These are phyloP conservation scores for Cyphomyrmex costatus DNA, from an alignment of 1,140 invertebrate genomes.

Conservation along the genomic window DNA sequence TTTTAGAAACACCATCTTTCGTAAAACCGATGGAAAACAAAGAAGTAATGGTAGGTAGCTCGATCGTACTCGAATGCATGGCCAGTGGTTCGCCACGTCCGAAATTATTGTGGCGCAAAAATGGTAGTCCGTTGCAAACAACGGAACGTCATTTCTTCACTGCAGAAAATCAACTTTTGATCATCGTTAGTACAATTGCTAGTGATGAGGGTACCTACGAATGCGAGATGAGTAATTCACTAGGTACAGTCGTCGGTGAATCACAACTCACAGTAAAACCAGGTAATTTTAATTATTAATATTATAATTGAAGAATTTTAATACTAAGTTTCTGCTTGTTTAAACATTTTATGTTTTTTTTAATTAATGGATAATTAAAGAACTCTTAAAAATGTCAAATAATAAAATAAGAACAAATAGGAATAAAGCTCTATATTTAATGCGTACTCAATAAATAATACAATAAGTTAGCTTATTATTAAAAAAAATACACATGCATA, in stretches of 20 bases:
- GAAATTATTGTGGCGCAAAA: conserved; percentile 95
- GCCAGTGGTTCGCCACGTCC: conserved; percentile 95
- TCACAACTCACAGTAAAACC: conserved; percentile 88
- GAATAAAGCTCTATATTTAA: too few relatives aligned
- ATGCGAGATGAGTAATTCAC: conserved; percentile 95
- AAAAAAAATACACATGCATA: too few relatives aligned
- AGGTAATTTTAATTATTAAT: conserved; percentile 81
- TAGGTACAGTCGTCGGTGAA: conserved; percentile 89
- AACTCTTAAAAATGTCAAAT: too few relatives aligned
- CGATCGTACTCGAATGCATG: conserved; percentile 95
- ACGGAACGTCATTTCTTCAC: conserved; percentile 93
- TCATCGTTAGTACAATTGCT: conserved; percentile 93
- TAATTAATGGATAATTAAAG: too few relatives aligned
- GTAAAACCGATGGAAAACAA: conserved; percentile 95
- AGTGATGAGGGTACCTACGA: conserved; percentile 95
- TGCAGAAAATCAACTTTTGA: conserved; percentile 94
- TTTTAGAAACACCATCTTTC: conserved; percentile 93
- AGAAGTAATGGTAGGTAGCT: conserved; percentile 92
- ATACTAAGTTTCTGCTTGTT: too few relatives aligned
- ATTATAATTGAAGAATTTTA: background rate
- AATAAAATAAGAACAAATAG: too few relatives aligned
- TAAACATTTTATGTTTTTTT: too few relatives aligned
- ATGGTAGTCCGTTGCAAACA: conserved; percentile 91
- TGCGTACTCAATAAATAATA: too few relatives aligned
- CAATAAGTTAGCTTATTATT: too few relatives aligned